These are phyloP conservation scores for Chironomus tepperi DNA, from an alignment of 1,140 invertebrate genomes.

Conservation along the genomic window DNA sequence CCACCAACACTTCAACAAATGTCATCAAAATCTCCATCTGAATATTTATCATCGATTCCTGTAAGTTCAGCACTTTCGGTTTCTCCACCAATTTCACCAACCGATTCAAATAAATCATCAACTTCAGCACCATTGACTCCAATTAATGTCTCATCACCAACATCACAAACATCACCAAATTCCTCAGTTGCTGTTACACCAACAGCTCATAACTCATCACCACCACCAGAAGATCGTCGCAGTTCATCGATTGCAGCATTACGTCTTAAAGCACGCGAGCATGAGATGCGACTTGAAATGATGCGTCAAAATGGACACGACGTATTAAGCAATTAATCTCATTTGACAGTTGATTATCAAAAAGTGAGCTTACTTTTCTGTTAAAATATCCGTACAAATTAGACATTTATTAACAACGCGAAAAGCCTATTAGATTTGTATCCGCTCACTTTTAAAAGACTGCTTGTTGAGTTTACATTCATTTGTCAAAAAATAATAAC, in stretches of 20 bases:
- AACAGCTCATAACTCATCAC: slow-evolving; percentile 33
- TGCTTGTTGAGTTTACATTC: no score
- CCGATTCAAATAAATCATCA: slow-evolving; percentile 29
- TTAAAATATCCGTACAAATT: not conserved
- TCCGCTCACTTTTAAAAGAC: no score
- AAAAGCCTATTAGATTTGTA: no score
- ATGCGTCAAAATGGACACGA: slow-evolving; percentile 64
- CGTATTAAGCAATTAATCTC: slow-evolving; percentile 31
- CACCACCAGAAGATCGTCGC: slow-evolving; percentile 64
- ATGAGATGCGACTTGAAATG: slow-evolving; percentile 78
- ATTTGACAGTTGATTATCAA: not conserved
- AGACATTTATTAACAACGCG: not conserved
- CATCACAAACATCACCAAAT: slow-evolving; percentile 4
- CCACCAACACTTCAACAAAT: slow-evolving; percentile 38
- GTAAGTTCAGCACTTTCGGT: slow-evolving; percentile 10
- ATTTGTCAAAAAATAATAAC: no score
- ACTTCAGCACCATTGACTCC: slow-evolving; percentile 39
- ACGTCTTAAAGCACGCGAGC: slow-evolving; percentile 82
- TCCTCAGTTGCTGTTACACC: not conserved
- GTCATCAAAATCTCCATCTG: slow-evolving; percentile 34
- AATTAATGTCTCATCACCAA: slow-evolving; percentile 16
- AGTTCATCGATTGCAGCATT: slow-evolving; percentile 85
- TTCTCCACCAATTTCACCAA: slow-evolving; percentile 29
- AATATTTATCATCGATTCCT: not conserved
- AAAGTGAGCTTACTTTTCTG: not conserved